Conservation (phyloP, 2,888 invertebrate genomes). For the Byasa hedistus region DNA sequence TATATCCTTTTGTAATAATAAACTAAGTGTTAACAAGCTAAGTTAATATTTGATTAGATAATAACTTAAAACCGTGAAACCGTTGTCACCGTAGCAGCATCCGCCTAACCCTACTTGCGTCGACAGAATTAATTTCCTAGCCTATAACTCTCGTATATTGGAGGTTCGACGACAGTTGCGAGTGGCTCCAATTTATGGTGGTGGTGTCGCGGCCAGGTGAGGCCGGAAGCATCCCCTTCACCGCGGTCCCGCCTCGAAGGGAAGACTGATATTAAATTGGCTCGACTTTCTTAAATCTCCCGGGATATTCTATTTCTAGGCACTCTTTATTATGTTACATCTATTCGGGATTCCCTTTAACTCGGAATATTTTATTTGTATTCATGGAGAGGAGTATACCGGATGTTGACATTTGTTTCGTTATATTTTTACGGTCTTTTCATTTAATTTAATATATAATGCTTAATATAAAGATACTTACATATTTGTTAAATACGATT, state of each 20-base stretch:
- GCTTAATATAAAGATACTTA: no score
- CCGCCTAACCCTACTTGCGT: constrained; percentile 70
- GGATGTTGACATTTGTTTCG: constrained; percentile 2
- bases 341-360: constrained; percentile 19
- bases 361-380: constrained; percentile 27
- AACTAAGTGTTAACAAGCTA: no score
- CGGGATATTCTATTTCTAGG: constrained; percentile 25
- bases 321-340: constrained; percentile 22
- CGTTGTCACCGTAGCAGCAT: constrained; percentile 42
- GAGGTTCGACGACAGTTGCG: constrained; percentile 70
- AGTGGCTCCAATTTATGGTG: constrained; percentile 71
- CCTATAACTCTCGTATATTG: constrained; percentile 78
- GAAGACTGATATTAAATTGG: constrained; percentile 36
- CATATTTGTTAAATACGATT: no score
- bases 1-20: no score
- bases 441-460: background rate
- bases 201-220: constrained; percentile 65
- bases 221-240: constrained; percentile 32
- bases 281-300: constrained; percentile 32
- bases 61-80: background rate
- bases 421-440: background rate
- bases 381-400: constrained; percentile 16
- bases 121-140: constrained; percentile 79
- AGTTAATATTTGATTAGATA: background rate
- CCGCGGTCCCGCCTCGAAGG: constrained; percentile 28